Evolutionary conservation across 64 coral and sea anemone species (phyloP), one percentile per base, ranked within the genome.

Genomic region (Actinia tenebrosa): DNA sequence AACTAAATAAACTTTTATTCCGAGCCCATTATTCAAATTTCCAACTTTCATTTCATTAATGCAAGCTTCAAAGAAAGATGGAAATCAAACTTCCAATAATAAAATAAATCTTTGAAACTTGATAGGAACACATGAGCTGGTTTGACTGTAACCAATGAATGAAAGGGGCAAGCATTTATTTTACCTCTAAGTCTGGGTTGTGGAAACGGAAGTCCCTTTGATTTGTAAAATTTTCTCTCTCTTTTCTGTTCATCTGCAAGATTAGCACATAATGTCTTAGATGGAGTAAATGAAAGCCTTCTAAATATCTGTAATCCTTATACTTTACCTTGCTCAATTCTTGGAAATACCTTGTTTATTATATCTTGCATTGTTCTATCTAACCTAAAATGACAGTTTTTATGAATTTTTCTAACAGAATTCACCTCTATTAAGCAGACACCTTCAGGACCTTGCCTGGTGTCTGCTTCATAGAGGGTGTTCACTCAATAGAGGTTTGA

Each of bases 341-440:
- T 96, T 84, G 94, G 94, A 84, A 96, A 87, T 25, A 96, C 63
- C 60, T 92, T 96, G 64, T 96, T 90, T 59, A 96, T 84, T 87
- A 96, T 90, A 85, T 96, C 91, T 71, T 96, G 94, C 94, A 96
- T 96, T 63, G 94, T 96, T 81, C 94, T 92, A 59, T 96, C 94
- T 87, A 88, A 79, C 84, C 94, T 96, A 50, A 3, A 58, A 58
- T 45, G 2, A 68, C 16, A 91, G 25, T 23, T 23, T 9, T 5
- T 23, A 66, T 66, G 19, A 66, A 23, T 66, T 66, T 66, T 66
- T n/a, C 4, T 37, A 66, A 58, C 15, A 11, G 0, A 10, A 11
- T 0, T 0, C 13, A 50, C 47, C 30, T 50, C 47, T 16, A 58
- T 58, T 37, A 37, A 37, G 30, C 56, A 58, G 56, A 58, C 15